Conservation (phyloP, 2,888 invertebrate genomes). For the Galeopsomyia nigrocyanea region DNA sequence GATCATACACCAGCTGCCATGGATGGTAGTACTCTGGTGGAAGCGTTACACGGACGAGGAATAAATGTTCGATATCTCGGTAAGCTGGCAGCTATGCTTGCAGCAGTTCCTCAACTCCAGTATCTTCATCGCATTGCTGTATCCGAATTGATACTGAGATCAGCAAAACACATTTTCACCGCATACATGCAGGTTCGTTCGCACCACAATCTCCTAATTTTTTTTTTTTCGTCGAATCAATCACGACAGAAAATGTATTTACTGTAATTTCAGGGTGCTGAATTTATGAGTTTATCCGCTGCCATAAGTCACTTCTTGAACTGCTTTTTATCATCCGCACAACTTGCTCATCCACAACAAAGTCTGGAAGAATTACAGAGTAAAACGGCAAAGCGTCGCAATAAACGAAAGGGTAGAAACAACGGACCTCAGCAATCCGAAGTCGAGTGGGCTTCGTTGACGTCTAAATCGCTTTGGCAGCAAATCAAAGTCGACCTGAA, state of each 20-base stretch:
- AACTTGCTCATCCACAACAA: constrained; percentile 77
- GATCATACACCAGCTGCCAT: constrained; percentile 94
- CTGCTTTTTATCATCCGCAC: constrained; percentile 88
- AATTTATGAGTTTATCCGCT: constrained; percentile 90
- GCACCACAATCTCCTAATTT: constrained; percentile 21
- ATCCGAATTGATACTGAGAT: constrained; percentile 89
- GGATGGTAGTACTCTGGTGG: constrained; percentile 93
- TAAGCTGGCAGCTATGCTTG: constrained; percentile 85
- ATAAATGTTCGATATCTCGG: constrained; percentile 98
- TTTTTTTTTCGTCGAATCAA: constrained; percentile 3
- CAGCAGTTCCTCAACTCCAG: constrained; percentile 83
- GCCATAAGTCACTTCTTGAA: constrained; percentile 97
- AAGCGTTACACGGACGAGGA: constrained; percentile 94
- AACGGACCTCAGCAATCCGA: constrained; percentile 69
- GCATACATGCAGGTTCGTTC: constrained; percentile 85
- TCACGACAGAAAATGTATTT: constrained; percentile 22
- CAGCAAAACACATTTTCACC: constrained; percentile 95
- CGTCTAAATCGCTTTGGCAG: constrained; percentile 89
- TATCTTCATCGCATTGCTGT: constrained; percentile 93
- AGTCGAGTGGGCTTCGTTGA: constrained; percentile 88
- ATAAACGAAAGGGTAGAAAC: constrained; percentile 75
- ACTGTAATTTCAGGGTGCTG: constrained; percentile 76
- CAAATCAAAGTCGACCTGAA: constrained; percentile 87
- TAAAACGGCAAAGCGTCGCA: constrained; percentile 74
- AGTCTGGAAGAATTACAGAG: constrained; percentile 78